Evolutionary conservation across 2,888 invertebrate species (phyloP), one percentile per base, ranked within the genome.

Genomic region (Apotomis betuletana): DNA sequence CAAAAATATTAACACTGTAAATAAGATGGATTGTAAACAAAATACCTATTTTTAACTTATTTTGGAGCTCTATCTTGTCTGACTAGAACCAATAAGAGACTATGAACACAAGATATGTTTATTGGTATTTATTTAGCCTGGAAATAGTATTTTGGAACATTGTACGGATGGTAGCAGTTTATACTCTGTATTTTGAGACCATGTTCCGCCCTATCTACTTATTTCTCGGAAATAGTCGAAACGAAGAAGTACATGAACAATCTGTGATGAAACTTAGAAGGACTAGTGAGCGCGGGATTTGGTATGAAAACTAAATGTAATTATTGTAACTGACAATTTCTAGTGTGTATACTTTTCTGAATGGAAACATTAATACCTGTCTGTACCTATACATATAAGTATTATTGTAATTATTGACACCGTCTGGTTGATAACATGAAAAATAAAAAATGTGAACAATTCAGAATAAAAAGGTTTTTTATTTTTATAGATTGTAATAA

Each of bases 331-430:
- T 85, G 83, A 83, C 81, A 79, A 84, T 84, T 81, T 86, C 83
- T 83, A 83, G 80, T 82, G 76, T 70, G 78, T 86, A 83, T 84
- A 85, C 84, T 83, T 85, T 85, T 85, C 82, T 85, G 83, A 87
- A 86, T 85, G 83, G 77, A 88, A 85, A 85, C 82, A 83, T 87
- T 90, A 88, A 87, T 84, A 85, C 83, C 84, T 87, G 85, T 88
- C 84, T 88, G 86, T 90, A 91, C 86, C 86, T 91, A 27, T 41
- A 87, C 85, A 84, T 79, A 88, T 92, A 91, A 92, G 91, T 92
- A 92, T 92, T 91, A 91, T 87, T 89, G 88, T 90, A 88, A 90
- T 86, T 90, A 91, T 90, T 90, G 90, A 89, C 85, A 90, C 87
- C 85, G 76, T 89, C 87, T 90, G 91, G 91, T 92, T 93, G 89